Conservation (phyloP, 1,140 invertebrate species). For the Orussus abietinus region DNA sequence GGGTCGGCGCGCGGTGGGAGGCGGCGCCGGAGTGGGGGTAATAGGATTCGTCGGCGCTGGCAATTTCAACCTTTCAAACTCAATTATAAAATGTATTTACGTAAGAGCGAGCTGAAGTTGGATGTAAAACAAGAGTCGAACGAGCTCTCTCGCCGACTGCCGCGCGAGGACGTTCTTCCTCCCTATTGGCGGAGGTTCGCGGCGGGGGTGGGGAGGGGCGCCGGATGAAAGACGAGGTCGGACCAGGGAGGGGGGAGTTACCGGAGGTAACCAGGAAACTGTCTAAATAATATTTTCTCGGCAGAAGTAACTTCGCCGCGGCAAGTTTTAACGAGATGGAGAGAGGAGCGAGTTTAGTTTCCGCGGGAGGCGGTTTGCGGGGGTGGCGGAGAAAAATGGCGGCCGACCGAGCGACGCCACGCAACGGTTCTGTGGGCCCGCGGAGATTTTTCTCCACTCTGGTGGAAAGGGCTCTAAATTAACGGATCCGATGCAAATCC, state of each 20-base stretch:
- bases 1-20: too few species aligned
- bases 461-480: constrained; percentile 9
- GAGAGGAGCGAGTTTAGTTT: constrained; percentile 30
- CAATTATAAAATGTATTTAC: constrained; percentile 35
- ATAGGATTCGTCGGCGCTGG: constrained; percentile 22
- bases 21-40: constrained; percentile 14
- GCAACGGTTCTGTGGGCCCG: too few species aligned
- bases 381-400: constrained; percentile 23
- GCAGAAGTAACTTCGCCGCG: constrained; percentile 25
- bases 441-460: too few species aligned
- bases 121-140: constrained; percentile 32
- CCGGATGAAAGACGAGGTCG: not conserved
- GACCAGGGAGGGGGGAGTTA: constrained; percentile 4
- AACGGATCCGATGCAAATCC: too few species aligned
- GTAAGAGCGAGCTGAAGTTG: constrained; percentile 27
- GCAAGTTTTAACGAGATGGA: constrained; percentile 47
- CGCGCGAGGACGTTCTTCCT: not conserved
- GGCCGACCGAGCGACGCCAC: not conserved
- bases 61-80: constrained; percentile 25
- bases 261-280: constrained; percentile 32
- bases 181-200: constrained; percentile 10
- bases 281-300: constrained; percentile 44
- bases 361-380: too few species aligned
- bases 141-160: too few species aligned
- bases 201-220: constrained; percentile 2